A percentile compares a stretch with the other conserved stretches of the same genome.
These are phyloP conservation scores for Tachysurus fulvidraco DNA, from an alignment of 2,113 vertebrate species.

Conservation along the genomic window DNA sequence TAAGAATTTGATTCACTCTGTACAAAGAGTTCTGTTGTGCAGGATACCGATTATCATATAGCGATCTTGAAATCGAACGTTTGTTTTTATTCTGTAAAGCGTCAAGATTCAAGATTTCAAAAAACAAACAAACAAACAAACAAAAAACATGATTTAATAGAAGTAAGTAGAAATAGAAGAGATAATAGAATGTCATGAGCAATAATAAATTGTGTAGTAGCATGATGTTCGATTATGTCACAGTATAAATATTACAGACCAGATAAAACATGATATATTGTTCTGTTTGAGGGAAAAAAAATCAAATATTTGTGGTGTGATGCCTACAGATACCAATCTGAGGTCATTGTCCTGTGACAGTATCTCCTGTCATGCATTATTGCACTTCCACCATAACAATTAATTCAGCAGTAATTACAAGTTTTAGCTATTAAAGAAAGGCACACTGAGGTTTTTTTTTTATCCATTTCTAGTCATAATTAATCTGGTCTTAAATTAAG, in stretches of 20 bases:
- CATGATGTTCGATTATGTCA: too few species aligned
- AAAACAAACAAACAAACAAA: too few species aligned
- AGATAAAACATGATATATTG: background rate
- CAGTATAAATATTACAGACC: too few species aligned
- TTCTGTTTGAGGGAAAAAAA: background rate
- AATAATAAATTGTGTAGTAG: too few species aligned
- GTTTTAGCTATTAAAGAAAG: background rate
- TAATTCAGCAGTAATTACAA: background rate
- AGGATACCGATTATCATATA: background rate
- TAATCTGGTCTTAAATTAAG: background rate
- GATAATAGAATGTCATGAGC: too few species aligned
- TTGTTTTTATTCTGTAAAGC: background rate
- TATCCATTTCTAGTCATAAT: background rate
- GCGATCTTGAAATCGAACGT: background rate
- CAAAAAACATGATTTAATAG: too few species aligned
- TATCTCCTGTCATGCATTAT: background rate
- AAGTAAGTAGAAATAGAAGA: too few species aligned
- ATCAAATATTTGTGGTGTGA: background rate
- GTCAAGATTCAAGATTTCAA: too few species aligned
- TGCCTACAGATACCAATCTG: background rate
- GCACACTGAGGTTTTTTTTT: background rate
- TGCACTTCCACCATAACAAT: background rate
- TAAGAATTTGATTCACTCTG: constrained; percentile 14
- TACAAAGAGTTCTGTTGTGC: background rate
- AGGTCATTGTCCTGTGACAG: background rate